Conservation (phyloP, 2,888 invertebrate species). For the Galerucella nymphaeae region DNA sequence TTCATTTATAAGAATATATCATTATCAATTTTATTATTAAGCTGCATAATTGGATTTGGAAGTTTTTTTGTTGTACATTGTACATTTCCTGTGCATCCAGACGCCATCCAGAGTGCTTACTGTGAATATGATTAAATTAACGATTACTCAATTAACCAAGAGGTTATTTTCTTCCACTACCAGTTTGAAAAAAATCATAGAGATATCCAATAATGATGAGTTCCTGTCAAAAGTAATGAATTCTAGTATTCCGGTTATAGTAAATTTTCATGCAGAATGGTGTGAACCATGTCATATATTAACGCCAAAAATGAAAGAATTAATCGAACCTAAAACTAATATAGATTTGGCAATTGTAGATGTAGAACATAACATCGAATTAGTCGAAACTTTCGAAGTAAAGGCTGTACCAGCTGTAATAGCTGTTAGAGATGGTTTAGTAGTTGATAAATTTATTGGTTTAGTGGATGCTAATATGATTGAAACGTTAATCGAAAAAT, state of each 20-base stretch:
- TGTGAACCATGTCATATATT: conserved; percentile 90
- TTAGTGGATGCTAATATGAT: conserved; percentile 86
- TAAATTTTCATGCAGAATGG: conserved; percentile 93
- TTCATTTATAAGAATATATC: conserved; percentile 68
- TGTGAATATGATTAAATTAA: conserved; percentile 40
- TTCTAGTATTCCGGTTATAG: conserved; percentile 86
- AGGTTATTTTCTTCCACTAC: conserved; percentile 52
- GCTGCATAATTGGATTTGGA: conserved; percentile 64
- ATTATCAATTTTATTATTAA: conserved; percentile 63
- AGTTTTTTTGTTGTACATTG: conserved; percentile 66
- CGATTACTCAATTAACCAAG: conserved; percentile 7
- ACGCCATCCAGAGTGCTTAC: conserved; percentile 62
- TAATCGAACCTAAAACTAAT: conserved; percentile 77
- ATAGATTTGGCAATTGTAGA: conserved; percentile 85
- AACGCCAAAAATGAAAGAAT: conserved; percentile 83
- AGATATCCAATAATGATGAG: conserved; percentile 79
- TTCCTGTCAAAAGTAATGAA: conserved; percentile 87
- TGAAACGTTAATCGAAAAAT: conserved; percentile 78
- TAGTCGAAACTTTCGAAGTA: conserved; percentile 84
- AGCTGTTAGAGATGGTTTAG: conserved; percentile 83
- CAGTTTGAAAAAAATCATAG: conserved; percentile 60
- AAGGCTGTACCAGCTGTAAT: conserved; percentile 87
- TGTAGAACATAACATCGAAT: conserved; percentile 83
- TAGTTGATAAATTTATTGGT: conserved; percentile 89
- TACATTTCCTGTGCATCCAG: conserved; percentile 65